Percentiles rank a stretch among this genome's conserved stretches.
These are phyloP conservation scores for Bos taurus DNA, from an alignment of 2,113 vertebrate genomes.

Conservation along the genomic window DNA sequence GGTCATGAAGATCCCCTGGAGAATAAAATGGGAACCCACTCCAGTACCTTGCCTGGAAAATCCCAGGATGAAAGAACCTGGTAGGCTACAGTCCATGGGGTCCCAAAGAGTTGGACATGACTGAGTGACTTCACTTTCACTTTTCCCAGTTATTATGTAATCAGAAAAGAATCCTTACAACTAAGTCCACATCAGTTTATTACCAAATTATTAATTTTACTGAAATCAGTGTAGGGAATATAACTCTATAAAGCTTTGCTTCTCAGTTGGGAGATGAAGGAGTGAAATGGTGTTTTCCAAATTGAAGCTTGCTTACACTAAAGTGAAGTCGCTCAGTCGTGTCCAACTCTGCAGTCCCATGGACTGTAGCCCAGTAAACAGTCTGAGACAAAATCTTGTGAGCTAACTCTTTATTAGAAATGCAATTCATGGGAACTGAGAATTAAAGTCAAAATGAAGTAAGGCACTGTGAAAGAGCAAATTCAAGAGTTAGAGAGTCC, in stretches of 20 bases:
- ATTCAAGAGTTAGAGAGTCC: neutral
- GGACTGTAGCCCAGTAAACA: neutral
- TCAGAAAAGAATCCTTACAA: neutral
- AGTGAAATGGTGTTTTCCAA: neutral
- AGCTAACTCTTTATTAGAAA: neutral
- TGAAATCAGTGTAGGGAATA: neutral
- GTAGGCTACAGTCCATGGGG: neutral
- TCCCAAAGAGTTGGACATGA: neutral
- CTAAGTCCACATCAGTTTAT: neutral
- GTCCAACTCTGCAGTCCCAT: neutral
- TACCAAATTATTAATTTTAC: neutral
- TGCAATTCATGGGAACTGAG: neutral
- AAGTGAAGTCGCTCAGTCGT: neutral
- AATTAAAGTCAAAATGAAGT: neutral
- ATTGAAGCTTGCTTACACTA: neutral
- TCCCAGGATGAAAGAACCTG: neutral
- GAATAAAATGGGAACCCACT: neutral
- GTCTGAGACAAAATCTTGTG: neutral
- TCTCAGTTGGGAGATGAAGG: neutral
- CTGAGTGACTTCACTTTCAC: neutral
- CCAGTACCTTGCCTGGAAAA: neutral
- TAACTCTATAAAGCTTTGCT: neutral
- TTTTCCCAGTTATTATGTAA: neutral
- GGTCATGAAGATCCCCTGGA: fast-evolving
- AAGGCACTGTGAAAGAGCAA: neutral